Percentiles rank a stretch among this genome's conserved stretches.
Evolutionary conservation across 2,113 vertebrate species (phyloP).

Genomic region (Malurus alboscapulatus): DNA sequence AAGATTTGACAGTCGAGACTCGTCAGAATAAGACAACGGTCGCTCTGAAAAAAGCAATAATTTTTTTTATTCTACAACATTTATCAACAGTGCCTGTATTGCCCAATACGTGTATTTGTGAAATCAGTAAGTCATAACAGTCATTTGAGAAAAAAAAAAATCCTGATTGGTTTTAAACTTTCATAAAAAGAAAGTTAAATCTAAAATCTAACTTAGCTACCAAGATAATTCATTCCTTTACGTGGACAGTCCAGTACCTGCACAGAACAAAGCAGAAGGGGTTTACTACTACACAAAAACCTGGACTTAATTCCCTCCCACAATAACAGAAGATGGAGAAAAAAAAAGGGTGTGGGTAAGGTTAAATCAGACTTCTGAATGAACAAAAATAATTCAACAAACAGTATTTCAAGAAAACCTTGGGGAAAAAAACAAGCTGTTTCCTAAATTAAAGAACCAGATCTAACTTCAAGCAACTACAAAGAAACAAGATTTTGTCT

Average conservation of each 20-base stretch:
- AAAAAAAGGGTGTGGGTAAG: not conserved
- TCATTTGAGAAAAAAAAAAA: not conserved
- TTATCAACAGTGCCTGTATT: not conserved
- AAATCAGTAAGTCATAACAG: fast-evolving
- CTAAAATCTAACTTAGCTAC: not conserved
- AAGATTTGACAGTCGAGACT: constrained; percentile 99
- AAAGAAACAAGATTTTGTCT: not conserved
- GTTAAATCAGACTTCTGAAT: not conserved
- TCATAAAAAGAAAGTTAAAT: not conserved
- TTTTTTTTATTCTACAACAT: not conserved
- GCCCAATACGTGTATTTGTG: fast-evolving
- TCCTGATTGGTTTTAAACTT: not conserved
- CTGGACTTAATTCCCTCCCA: not conserved
- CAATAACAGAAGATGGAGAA: not conserved
- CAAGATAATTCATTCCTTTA: not conserved
- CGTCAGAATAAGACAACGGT: constrained; percentile 97
- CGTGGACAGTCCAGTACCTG: not conserved
- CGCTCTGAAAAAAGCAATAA: constrained; percentile 78
- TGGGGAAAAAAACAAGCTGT: not conserved
- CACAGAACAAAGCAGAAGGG: not conserved
- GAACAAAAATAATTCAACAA: not conserved
- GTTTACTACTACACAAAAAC: not conserved
- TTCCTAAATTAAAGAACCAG: not conserved
- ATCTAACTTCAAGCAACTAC: not conserved
- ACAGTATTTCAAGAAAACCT: not conserved